Evolutionary conservation across 2,888 invertebrate genomes (phyloP).

Genomic region (Danaus chrysippus): DNA sequence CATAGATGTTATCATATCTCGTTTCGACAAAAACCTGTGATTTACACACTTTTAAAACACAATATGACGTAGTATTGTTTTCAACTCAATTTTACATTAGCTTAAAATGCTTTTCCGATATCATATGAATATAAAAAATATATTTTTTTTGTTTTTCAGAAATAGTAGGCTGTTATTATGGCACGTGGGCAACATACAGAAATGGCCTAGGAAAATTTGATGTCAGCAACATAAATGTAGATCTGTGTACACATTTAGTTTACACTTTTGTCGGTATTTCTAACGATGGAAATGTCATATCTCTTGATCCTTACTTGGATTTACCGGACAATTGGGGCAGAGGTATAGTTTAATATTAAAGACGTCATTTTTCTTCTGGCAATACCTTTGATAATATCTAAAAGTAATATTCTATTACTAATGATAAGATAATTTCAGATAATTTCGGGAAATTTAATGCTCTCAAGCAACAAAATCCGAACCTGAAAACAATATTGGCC

Average conservation of each 20-base stretch:
- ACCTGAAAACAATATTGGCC: conserved; percentile 78
- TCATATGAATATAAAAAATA: too few species aligned
- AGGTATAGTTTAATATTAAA: conserved; percentile 44
- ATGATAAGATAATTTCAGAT: conserved; percentile 47
- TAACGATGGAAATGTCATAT: conserved; percentile 65
- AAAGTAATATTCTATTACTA: not conserved
- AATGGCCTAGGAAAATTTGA: conserved; percentile 81
- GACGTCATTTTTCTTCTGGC: not conserved
- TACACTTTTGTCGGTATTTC: conserved; percentile 86
- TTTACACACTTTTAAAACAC: too few species aligned
- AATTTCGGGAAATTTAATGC: conserved; percentile 76
- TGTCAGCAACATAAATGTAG: conserved; percentile 82
- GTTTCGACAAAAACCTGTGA: too few species aligned
- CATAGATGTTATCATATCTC: too few species aligned
- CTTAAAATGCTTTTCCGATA: too few species aligned
- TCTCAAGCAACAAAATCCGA: conserved; percentile 72
- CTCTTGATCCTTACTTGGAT: conserved; percentile 82
- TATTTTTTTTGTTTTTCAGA: conserved; percentile 57
- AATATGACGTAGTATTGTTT: too few species aligned
- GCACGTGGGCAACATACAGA: conserved; percentile 87
- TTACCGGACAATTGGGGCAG: conserved; percentile 80
- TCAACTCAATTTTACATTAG: too few species aligned
- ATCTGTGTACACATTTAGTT: conserved; percentile 85
- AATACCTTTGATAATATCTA: not conserved
- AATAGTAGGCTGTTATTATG: conserved; percentile 85